phyloP scores from a whole-genome alignment of 2,888 invertebrate species.

The Microplitis deprimator region DNA sequence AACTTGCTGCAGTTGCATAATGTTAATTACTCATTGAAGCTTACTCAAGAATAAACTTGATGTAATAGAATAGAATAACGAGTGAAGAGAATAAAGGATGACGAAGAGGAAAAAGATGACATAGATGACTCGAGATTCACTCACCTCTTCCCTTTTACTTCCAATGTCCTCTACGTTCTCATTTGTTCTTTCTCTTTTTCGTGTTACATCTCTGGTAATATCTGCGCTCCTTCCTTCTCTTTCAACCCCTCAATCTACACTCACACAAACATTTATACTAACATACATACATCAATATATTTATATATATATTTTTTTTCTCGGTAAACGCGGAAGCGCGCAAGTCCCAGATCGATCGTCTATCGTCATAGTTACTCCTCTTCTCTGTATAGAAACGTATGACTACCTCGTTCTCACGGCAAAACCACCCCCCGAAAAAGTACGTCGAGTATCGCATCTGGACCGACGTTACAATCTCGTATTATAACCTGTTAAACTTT shows the following conservation, averaged over 20 bases:
- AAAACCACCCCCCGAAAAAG: conserved; percentile 42
- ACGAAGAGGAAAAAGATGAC: conserved; percentile 25
- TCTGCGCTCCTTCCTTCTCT: neutral
- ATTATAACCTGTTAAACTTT: conserved; percentile 23
- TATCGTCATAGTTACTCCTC: conserved; percentile 67
- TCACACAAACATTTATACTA: neutral
- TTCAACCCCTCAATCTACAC: neutral
- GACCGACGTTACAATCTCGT: conserved; percentile 19
- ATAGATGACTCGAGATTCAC: conserved; percentile 25
- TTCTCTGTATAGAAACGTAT: conserved; percentile 38
- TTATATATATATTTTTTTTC: neutral
- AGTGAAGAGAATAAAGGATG: conserved; percentile 19
- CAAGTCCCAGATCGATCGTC: conserved; percentile 66
- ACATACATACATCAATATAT: neutral
- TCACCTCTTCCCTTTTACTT: conserved; percentile 10
- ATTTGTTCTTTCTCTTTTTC: neutral
- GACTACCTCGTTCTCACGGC: conserved; percentile 34
- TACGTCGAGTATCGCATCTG: conserved; percentile 27
- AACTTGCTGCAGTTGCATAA: neutral
- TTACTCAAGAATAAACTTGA: neutral
- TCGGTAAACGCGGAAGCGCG: conserved; percentile 52
- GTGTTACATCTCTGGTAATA: neutral
- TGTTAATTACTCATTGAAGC: neutral
- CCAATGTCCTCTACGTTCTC: conserved; percentile 11
- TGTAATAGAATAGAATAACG: conserved; percentile 3